phyloP scores from a whole-genome alignment of 1,140 invertebrate species.

The Papilio xuthus region DNA sequence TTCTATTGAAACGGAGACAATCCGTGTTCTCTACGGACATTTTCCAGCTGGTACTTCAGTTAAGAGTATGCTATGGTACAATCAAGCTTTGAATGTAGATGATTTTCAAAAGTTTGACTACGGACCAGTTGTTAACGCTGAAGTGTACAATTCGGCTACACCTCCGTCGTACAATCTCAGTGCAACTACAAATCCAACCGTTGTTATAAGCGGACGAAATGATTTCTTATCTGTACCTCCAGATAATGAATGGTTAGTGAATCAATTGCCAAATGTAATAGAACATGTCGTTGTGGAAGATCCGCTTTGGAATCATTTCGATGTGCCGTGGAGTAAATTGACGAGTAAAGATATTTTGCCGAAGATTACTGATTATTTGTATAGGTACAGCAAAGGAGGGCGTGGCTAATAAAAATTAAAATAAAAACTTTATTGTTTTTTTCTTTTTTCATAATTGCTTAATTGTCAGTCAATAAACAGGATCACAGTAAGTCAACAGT shows the following conservation, averaged over 20 bases:
- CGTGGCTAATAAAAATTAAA: not conserved
- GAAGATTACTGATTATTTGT: conserved; percentile 63
- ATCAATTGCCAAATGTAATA: conserved; percentile 61
- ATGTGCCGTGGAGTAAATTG: conserved; percentile 59
- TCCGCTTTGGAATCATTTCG: conserved; percentile 67
- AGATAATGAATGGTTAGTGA: conserved; percentile 61
- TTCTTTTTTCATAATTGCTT: too few species aligned
- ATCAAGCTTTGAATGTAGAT: conserved; percentile 25
- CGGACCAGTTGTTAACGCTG: conserved; percentile 74
- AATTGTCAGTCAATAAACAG: too few species aligned
- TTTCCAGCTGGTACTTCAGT: conserved; percentile 88
- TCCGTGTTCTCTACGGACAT: conserved; percentile 79
- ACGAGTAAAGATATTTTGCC: conserved; percentile 58
- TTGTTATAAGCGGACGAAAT: conserved; percentile 62
- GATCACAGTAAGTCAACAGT: too few species aligned
- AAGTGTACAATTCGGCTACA: conserved; percentile 73
- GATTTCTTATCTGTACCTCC: conserved; percentile 62
- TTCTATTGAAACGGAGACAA: conserved; percentile 54
- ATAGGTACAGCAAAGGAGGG: conserved; percentile 41
- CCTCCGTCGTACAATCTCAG: conserved; percentile 81
- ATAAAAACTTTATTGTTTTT: not conserved
- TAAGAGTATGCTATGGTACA: conserved; percentile 84
- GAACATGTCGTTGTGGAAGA: conserved; percentile 55
- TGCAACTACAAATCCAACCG: conserved; percentile 74
- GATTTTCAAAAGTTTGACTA: conserved; percentile 82